These are phyloP conservation scores for Hirtodrosophila duncani DNA, from an alignment of 2,888 invertebrate species.

Conservation along the genomic window DNA sequence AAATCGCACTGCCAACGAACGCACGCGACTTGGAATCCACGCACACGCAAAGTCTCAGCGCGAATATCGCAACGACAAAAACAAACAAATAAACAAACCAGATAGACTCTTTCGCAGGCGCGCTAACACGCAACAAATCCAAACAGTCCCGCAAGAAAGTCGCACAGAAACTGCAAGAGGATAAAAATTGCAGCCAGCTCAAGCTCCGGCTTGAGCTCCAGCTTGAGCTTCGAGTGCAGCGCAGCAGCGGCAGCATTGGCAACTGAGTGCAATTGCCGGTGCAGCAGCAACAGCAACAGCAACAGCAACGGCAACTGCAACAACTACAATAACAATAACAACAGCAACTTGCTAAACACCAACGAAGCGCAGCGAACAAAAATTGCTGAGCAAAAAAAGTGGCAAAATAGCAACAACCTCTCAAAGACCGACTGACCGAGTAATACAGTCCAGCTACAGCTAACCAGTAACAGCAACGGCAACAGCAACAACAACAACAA, in stretches of 20 bases:
- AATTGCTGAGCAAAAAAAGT: slow-evolving; percentile 47
- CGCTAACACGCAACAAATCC: slow-evolving; percentile 73
- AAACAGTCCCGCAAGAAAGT: slow-evolving; percentile 79
- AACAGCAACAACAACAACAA: slow-evolving; percentile 33
- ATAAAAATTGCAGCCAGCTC: slow-evolving; percentile 73
- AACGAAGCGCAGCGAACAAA: slow-evolving; percentile 52
- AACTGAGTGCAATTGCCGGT: slow-evolving; percentile 67
- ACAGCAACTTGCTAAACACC: slow-evolving; percentile 59
- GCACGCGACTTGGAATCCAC: slow-evolving; percentile 55
- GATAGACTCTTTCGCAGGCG: slow-evolving; percentile 52
- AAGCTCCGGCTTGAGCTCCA: slow-evolving; percentile 54
- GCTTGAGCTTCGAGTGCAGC: slow-evolving; percentile 26
- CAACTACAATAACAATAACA: slow-evolving; percentile 37
- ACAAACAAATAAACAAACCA: slow-evolving; percentile 14
- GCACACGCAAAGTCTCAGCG: slow-evolving; percentile 39
- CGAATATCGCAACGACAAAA: no score
- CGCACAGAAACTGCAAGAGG: slow-evolving; percentile 79
- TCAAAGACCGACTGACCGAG: slow-evolving; percentile 80
- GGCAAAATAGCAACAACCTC: slow-evolving; percentile 78
- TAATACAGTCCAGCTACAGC: slow-evolving; percentile 77
- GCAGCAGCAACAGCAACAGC: slow-evolving; percentile 39
- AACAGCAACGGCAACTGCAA: slow-evolving; percentile 29
- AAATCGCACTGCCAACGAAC: slow-evolving; percentile 52
- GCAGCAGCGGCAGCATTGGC: slow-evolving; percentile 30
- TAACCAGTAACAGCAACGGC: slow-evolving; percentile 22